Evolutionary conservation across 1,140 invertebrate species (phyloP).

Genomic region (Plectus sambesii): DNA sequence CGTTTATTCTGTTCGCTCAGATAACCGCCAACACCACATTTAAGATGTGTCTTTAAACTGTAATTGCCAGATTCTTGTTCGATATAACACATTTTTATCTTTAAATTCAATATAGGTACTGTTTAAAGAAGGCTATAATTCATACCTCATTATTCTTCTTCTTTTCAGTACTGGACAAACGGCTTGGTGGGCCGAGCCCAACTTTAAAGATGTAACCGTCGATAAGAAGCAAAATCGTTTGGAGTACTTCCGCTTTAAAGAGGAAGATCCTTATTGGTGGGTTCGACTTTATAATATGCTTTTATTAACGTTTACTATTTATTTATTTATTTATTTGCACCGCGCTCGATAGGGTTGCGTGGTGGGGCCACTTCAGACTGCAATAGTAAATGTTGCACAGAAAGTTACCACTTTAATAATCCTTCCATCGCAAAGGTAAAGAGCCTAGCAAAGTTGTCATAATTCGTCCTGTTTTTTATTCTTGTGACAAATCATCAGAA

Average conservation of each 20-base stretch:
- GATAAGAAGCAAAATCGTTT: constrained; percentile 17
- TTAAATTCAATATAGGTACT: no score
- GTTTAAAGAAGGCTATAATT: constrained; percentile 10
- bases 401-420: constrained; percentile 2
- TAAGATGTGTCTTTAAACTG: no score
- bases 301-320: constrained; percentile 3
- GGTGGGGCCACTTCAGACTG: constrained; percentile 28
- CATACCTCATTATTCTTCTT: constrained; percentile 1
- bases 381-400: constrained; percentile 22
- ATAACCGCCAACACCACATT: no score
- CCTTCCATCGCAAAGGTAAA: no score
- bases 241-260: constrained; percentile 9
- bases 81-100: no score
- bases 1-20: constrained; percentile 10
- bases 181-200: constrained; percentile 37
- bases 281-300: no score
- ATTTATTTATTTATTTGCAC: not conserved
- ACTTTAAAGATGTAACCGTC: constrained; percentile 19
- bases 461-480: no score
- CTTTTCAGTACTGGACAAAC: constrained; percentile 32
- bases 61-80: no score
- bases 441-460: no score
- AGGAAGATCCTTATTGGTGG: constrained; percentile 32
- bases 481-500: no score
- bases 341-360: constrained; percentile 11